Conservation (phyloP, 2,797 vertebrate species). For the Alca torda region DNA sequence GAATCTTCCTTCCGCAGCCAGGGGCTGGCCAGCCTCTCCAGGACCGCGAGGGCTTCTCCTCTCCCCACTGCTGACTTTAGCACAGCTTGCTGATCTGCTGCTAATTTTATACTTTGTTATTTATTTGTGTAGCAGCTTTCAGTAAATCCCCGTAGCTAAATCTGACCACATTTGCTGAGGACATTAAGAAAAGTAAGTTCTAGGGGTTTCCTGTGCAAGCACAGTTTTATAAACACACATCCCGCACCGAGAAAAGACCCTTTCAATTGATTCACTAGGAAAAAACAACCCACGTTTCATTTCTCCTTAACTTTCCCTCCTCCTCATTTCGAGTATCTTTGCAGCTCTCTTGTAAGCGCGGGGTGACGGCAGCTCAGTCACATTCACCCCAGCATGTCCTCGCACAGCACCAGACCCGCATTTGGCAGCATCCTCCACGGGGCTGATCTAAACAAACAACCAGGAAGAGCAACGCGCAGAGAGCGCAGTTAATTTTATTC, state of each 20-base stretch:
- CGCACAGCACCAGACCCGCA: accelerated
- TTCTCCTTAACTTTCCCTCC: not conserved
- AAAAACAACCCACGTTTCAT: not conserved
- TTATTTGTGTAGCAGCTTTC: constrained; percentile 54
- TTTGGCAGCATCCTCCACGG: not conserved
- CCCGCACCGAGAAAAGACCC: not conserved
- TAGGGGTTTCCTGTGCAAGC: not conserved
- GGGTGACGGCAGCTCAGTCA: not conserved
- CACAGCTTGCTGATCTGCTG: constrained; percentile 29
- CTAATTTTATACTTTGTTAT: constrained; percentile 24
- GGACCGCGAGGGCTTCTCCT: not conserved
- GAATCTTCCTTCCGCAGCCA: not conserved
- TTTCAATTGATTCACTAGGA: not conserved
- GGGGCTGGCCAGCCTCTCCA: not conserved
- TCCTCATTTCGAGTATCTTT: accelerated
- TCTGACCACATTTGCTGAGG: not conserved
- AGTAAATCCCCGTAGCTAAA: constrained; percentile 45
- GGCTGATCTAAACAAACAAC: not conserved
- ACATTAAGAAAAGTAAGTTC: constrained; percentile 4
- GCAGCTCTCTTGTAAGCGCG: accelerated
- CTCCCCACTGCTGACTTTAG: not conserved
- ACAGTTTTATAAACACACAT: not conserved
- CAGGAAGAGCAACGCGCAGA: not conserved
- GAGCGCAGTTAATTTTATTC: not conserved
- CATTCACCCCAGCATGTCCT: not conserved